phyloP scores from a whole-genome alignment of 2,113 vertebrate genomes.

The Mandrillus leucophaeus region DNA sequence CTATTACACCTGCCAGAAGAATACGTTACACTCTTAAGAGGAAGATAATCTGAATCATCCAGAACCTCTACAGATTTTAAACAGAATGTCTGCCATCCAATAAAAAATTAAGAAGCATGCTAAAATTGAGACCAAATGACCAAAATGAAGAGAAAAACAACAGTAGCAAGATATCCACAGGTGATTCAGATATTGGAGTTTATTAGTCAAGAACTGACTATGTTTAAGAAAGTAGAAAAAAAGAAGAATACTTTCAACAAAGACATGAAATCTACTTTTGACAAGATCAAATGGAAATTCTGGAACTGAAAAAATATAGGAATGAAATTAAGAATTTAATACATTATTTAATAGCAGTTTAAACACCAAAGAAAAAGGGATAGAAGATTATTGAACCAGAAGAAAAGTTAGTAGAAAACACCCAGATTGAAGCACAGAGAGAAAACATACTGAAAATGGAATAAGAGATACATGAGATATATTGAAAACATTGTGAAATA shows the following conservation, averaged over 20 bases:
- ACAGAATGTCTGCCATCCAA: background rate
- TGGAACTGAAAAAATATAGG: background rate
- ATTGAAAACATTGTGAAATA: background rate
- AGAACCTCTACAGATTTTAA: background rate
- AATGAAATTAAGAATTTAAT: background rate
- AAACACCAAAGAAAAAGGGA: background rate
- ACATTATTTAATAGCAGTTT: background rate
- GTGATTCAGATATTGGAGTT: background rate
- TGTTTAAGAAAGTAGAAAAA: slow-evolving; percentile 8
- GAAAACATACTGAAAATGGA: background rate
- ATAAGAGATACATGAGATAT: background rate
- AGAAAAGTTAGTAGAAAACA: background rate
- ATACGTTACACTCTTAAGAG: background rate
- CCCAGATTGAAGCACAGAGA: background rate
- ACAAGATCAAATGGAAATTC: background rate
- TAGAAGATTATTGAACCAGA: background rate
- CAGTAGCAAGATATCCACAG: background rate
- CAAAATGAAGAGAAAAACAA: background rate
- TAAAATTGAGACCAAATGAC: background rate
- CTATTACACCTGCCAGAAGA: background rate
- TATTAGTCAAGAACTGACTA: background rate
- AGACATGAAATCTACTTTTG: background rate
- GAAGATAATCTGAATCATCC: background rate
- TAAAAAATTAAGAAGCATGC: background rate
- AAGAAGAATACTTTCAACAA: background rate